These are phyloP conservation scores for Quadroppia sp. DNA, from an alignment of 2,888 invertebrate genomes.

Conservation along the genomic window DNA sequence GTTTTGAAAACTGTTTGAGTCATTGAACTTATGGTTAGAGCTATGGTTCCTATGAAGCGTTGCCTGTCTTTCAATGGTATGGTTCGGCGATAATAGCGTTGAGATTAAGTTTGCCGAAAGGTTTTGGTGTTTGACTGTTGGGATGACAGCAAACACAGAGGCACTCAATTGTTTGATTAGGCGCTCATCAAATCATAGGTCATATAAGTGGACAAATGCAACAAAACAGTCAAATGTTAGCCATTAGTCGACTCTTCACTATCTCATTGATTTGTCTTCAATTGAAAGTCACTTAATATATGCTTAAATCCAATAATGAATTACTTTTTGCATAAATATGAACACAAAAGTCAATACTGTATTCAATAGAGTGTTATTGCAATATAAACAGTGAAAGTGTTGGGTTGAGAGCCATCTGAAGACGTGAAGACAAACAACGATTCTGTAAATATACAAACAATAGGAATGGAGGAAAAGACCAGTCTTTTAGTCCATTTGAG, in stretches of 20 bases:
- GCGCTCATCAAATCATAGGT: not conserved
- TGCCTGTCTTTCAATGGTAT: constrained; percentile 21
- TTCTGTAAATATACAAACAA: constrained; percentile 10
- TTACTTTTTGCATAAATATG: too few relatives aligned
- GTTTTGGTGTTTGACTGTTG: constrained; percentile 18
- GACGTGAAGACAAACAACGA: not conserved
- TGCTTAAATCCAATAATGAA: too few relatives aligned
- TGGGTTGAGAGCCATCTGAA: not conserved
- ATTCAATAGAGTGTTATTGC: too few relatives aligned
- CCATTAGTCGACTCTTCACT: too few relatives aligned
- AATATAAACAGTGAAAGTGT: not conserved
- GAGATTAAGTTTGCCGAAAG: constrained; percentile 24
- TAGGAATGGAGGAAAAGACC: constrained; percentile 24
- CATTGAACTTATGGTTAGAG: constrained; percentile 23
- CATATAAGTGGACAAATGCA: not conserved
- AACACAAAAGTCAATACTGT: too few relatives aligned
- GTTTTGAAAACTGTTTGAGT: not conserved
- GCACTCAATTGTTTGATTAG: constrained; percentile 29
- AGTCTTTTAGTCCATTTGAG: not conserved
- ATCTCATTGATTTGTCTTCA: too few relatives aligned
- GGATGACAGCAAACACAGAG: constrained; percentile 20
- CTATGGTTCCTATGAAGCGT: constrained; percentile 27
- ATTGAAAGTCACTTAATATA: too few relatives aligned
- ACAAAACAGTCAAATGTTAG: constrained; percentile 5
- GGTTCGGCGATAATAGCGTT: constrained; percentile 35